These are phyloP conservation scores for Meloidogyne chitwoodi DNA, from an alignment of 1,140 invertebrate genomes.

Conservation along the genomic window DNA sequence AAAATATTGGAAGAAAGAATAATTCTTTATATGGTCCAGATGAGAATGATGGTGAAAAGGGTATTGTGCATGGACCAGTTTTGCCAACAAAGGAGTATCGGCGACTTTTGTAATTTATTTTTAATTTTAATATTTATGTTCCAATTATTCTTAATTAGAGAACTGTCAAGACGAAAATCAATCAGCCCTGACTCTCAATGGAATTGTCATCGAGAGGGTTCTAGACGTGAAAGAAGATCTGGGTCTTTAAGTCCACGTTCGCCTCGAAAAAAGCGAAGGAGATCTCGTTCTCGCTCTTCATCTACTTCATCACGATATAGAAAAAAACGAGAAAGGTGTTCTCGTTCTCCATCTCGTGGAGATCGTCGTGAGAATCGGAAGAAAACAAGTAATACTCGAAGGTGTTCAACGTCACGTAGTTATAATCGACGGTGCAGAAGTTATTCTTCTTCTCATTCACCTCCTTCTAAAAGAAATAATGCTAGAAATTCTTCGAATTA, in stretches of 20 bases:
- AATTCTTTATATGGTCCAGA: background rate
- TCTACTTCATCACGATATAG: background rate
- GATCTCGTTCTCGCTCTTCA: constrained; percentile 6
- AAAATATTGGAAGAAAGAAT: background rate
- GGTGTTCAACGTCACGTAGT: background rate
- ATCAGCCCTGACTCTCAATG: constrained; percentile 12
- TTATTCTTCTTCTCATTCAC: background rate
- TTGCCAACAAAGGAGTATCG: constrained; percentile 47
- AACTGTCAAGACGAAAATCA: constrained; percentile 14
- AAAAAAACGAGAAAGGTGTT: background rate
- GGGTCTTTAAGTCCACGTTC: background rate
- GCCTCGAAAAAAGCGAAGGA: background rate
- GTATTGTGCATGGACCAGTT: constrained; percentile 42
- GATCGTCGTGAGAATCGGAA: background rate
- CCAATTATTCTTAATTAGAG: background rate
- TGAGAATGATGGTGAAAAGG: constrained; percentile 23
- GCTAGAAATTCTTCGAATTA: background rate
- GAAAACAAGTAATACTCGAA: background rate
- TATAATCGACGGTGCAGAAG: background rate
- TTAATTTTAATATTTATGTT: background rate
- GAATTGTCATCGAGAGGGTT: background rate
- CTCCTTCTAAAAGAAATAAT: background rate
- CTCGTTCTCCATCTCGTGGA: background rate
- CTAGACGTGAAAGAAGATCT: background rate
- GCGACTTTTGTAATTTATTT: constrained; percentile 36